phyloP scores from a whole-genome alignment of 2,113 vertebrate species.

The Callocephalon fimbriatum region DNA sequence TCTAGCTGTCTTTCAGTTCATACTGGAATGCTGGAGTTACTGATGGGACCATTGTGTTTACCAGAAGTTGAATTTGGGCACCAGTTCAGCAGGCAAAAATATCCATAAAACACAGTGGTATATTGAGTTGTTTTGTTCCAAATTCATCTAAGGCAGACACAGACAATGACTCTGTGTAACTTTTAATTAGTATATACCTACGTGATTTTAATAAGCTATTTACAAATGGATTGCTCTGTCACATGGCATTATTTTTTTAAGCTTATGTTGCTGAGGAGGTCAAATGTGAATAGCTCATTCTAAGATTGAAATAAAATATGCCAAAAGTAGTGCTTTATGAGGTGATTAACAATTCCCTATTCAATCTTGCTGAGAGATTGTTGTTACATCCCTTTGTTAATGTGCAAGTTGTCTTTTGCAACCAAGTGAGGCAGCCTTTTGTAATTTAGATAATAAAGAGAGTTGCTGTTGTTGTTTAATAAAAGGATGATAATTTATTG shows the following conservation, averaged over 20 bases:
- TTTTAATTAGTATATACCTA: constrained; percentile 14
- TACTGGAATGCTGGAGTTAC: background rate
- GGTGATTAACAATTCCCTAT: constrained; percentile 53
- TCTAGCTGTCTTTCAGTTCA: background rate
- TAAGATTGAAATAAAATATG: background rate
- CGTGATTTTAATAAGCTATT: constrained; percentile 26
- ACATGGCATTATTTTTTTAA: constrained; percentile 11
- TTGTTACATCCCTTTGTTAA: constrained; percentile 46
- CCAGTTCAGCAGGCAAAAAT: background rate
- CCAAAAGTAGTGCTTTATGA: background rate
- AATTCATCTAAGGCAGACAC: background rate
- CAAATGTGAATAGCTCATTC: constrained; percentile 32
- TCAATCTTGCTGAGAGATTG: constrained; percentile 23
- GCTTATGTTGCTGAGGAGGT: background rate
- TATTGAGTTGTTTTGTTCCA: background rate
- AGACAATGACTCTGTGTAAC: background rate
- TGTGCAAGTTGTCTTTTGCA: constrained; percentile 48
- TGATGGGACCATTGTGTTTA: background rate
- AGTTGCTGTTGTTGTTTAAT: constrained; percentile 55
- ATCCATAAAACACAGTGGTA: background rate
- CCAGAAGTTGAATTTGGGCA: background rate
- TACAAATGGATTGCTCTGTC: background rate
- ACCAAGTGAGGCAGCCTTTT: constrained; percentile 29
- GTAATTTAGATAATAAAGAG: constrained; percentile 68
- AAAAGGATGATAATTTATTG: constrained; percentile 69